Conservation (phyloP, 1,140 invertebrate genomes). For the Eueides isabella region DNA sequence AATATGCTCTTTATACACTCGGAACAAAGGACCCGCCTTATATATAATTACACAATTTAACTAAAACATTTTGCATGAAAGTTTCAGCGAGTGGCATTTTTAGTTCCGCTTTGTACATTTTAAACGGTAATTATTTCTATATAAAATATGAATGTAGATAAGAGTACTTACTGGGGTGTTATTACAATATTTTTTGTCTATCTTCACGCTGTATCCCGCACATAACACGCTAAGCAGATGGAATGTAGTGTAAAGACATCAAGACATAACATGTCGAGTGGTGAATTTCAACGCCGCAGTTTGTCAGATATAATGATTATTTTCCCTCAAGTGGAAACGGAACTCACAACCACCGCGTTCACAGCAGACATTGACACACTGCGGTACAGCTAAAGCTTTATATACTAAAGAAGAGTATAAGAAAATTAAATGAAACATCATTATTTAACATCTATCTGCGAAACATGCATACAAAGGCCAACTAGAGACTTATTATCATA, state of each 20-base stretch:
- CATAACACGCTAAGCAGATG: too few relatives aligned
- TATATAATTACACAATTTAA: conserved; percentile 4
- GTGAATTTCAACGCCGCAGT: too few relatives aligned
- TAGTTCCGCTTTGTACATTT: conserved; percentile 8
- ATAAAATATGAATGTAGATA: background rate
- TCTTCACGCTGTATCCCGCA: too few relatives aligned
- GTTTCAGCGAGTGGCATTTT: conserved; percentile 13
- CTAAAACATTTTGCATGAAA: conserved; percentile 11
- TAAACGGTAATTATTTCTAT: conserved; percentile 4
- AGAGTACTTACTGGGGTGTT: background rate
- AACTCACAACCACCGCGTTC: too few relatives aligned
- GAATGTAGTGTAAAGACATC: background rate
- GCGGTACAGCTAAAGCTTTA: too few relatives aligned
- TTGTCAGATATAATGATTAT: too few relatives aligned
- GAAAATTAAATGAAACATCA: too few relatives aligned
- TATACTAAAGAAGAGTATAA: too few relatives aligned
- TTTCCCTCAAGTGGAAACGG: too few relatives aligned
- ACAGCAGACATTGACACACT: too few relatives aligned
- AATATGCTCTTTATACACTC: conserved; percentile 5
- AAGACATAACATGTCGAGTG: too few relatives aligned
- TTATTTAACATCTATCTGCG: background rate
- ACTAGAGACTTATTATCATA: background rate
- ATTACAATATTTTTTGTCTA: background rate
- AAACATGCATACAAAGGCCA: background rate
- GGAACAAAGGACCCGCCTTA: background rate